A percentile compares a stretch with the other conserved stretches of the same genome.
Conservation (phyloP, 2,888 invertebrate genomes). For the Phalera bucephala region DNA sequence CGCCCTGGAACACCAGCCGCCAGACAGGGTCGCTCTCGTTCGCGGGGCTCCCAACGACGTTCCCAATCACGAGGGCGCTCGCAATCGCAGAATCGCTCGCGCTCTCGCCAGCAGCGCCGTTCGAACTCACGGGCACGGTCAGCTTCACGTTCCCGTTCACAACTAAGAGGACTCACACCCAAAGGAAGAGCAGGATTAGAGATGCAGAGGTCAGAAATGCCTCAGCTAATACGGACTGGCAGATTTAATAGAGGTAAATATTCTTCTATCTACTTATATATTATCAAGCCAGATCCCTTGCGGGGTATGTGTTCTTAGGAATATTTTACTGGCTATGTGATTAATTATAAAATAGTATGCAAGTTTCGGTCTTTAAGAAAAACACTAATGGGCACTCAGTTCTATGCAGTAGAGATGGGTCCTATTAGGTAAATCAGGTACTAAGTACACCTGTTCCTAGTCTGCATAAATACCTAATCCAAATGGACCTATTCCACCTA, state of each 20-base stretch:
- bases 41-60: slow-evolving; percentile 43
- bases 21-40: slow-evolving; percentile 44
- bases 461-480: too few species aligned
- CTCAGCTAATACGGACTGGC: slow-evolving; percentile 49
- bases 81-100: slow-evolving; percentile 46
- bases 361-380: too few species aligned
- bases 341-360: too few species aligned
- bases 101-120: slow-evolving; percentile 44
- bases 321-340: too few species aligned
- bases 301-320: too few species aligned
- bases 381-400: too few species aligned
- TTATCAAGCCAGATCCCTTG: too few species aligned
- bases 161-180: slow-evolving; percentile 61
- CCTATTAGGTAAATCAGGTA: too few species aligned
- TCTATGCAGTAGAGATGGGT: too few species aligned
- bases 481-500: too few species aligned
- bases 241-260: slow-evolving; percentile 45
- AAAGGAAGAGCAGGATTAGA: slow-evolving; percentile 70
- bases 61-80: slow-evolving; percentile 48
- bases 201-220: slow-evolving; percentile 49
- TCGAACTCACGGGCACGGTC: slow-evolving; percentile 58
- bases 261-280: background rate
- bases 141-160: slow-evolving; percentile 62
- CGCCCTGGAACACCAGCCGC: slow-evolving; percentile 40
- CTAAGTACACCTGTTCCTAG: too few species aligned